A percentile compares a stretch with the other conserved stretches of the same genome.
These are phyloP conservation scores for Avahi laniger DNA, from an alignment of 2,797 vertebrate genomes.

Conservation along the genomic window DNA sequence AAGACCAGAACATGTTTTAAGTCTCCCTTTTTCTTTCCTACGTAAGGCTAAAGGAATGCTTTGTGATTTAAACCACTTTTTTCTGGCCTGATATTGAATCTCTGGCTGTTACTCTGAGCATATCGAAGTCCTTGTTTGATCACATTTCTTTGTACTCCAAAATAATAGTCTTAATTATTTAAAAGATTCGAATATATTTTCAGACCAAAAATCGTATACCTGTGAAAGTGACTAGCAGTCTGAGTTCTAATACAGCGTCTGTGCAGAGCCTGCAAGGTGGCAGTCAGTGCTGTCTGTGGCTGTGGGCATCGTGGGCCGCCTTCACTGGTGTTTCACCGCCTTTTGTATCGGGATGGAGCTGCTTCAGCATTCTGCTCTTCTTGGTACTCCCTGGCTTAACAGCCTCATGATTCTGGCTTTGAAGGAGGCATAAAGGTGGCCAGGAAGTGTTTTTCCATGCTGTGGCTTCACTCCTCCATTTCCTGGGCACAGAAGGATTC, in stretches of 20 bases:
- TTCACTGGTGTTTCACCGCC: background rate
- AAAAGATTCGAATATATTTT: background rate
- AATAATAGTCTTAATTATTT: background rate
- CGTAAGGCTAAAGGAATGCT: background rate
- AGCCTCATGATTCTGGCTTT: background rate
- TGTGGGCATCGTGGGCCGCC: rapidly evolving
- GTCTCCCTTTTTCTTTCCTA: background rate
- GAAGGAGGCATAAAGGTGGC: background rate
- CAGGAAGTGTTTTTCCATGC: background rate
- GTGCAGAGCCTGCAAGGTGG: background rate
- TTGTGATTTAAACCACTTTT: background rate
- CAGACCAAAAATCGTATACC: background rate
- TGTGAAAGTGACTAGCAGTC: background rate
- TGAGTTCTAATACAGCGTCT: background rate
- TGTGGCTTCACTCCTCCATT: background rate
- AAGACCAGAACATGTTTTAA: background rate
- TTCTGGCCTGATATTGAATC: background rate
- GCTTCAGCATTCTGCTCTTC: background rate
- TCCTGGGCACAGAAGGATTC: background rate
- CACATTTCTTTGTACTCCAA: background rate
- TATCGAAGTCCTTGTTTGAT: background rate
- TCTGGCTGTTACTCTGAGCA: background rate
- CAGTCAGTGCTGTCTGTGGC: too few relatives aligned
- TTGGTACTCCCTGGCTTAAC: background rate
- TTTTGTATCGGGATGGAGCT: background rate